Evolutionary conservation across 2,888 invertebrate genomes (phyloP), one percentile per base, ranked within the genome.

Genomic region (Malthinus seriepunctatus): DNA sequence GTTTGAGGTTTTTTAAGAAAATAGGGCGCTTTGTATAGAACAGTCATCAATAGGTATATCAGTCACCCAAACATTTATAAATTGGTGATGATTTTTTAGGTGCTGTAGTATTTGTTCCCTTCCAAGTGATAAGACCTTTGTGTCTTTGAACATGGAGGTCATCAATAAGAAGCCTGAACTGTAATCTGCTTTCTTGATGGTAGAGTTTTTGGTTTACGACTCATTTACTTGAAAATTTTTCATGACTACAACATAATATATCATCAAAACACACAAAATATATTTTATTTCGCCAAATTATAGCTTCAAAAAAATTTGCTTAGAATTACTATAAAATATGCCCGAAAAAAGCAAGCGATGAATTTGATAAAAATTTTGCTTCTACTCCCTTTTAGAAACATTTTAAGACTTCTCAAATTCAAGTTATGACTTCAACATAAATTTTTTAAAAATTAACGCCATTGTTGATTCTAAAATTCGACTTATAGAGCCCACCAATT

Each of bases 111-210:
- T 76, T 76, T 76, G 75, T 75, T 76, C 74, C 73, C 69, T 74
- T 74, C 73, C 73, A 65, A 72, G 72, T 75, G 78, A 78, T 78
- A 78, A 78, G 76, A 75, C 76, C 75, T 76, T 77, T 76, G 76
- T 77, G 76, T 77, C 75, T 75, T 72, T 75, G 73, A 72, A 73
- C 75, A 73, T 74, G 70, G 75, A 75, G 76, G 76, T 77, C 77
- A 76, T 78, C 77, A 76, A 77, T 77, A 77, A 78, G 71, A 71
- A 73, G 70, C 70, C 72, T 71, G 73, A 73, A 73, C 73, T 69
- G 74, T 76, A 76, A 76, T 76, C 75, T 75, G 73, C 75, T 73
- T 73, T 73, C 74, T 70, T 73, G 76, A 74, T 74, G 73, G 73
- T 73, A 68, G 72, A 62, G 69, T 75, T 73, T 74, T 76, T 76